Percentiles rank a stretch among this genome's conserved stretches.
Evolutionary conservation across 2,113 vertebrate genomes (phyloP).

Genomic region (Cryptomyrus ogoouensis): DNA sequence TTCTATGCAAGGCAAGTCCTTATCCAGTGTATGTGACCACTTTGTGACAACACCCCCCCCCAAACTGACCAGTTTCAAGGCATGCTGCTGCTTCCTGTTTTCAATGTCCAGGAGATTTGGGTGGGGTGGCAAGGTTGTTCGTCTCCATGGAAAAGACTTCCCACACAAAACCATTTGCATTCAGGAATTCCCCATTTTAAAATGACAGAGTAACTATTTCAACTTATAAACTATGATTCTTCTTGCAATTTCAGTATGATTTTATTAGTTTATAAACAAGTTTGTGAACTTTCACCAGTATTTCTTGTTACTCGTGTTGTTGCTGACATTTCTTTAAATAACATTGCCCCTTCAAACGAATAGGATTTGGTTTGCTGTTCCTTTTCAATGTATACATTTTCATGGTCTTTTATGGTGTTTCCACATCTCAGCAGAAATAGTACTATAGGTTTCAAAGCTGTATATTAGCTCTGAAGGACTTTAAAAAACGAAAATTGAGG

Average conservation of each 20-base stretch:
- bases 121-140: not conserved
- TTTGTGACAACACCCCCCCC: not conserved
- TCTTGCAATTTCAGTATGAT: not conserved
- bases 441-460: not conserved
- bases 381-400: not conserved
- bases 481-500: not conserved
- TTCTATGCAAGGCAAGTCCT: not conserved
- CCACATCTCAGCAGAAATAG: not conserved
- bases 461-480: not conserved
- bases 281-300: not conserved
- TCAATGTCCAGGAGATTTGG: not conserved
- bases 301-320: not conserved
- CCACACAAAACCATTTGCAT: conserved; percentile 1
- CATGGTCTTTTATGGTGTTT: not conserved
- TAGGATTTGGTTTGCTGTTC: not conserved
- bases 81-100: conserved; percentile 13
- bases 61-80: not conserved
- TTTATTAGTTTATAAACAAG: not conserved
- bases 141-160: not conserved
- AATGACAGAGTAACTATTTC: not conserved
- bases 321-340: not conserved
- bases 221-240: not conserved
- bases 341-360: not conserved
- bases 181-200: not conserved
- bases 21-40: not conserved